Conservation (phyloP, 2,888 invertebrate species). For the Parnassius orleans region DNA sequence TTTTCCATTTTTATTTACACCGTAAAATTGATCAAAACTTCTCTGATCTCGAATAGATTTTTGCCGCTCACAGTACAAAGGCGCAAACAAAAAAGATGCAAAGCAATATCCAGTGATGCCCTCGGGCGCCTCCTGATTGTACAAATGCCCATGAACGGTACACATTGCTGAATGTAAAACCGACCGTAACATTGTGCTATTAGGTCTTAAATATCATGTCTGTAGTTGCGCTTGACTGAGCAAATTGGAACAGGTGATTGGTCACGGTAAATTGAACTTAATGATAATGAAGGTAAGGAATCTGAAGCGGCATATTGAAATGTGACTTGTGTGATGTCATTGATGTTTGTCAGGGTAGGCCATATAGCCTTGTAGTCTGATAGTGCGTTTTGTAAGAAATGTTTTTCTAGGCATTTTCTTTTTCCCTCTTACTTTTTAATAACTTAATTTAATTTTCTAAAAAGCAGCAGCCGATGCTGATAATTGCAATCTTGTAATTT, state of each 20-base stretch:
- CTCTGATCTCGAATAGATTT: constrained; percentile 42
- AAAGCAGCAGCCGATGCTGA: too few relatives aligned
- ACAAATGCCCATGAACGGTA: constrained; percentile 40
- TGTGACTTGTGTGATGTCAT: constrained; percentile 32
- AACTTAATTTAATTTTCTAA: too few relatives aligned
- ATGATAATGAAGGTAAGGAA: constrained; percentile 21
- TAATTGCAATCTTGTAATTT: too few relatives aligned
- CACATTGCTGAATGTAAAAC: constrained; percentile 28
- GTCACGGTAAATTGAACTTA: constrained; percentile 21
- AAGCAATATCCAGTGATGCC: constrained; percentile 57
- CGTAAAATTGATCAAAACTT: constrained; percentile 38
- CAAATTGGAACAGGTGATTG: constrained; percentile 22
- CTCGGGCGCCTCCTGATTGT: constrained; percentile 46
- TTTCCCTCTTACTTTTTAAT: too few relatives aligned
- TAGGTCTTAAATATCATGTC: constrained; percentile 3
- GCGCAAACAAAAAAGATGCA: constrained; percentile 51
- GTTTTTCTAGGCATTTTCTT: constrained; percentile 2
- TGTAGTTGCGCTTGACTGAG: neutral
- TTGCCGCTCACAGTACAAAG: constrained; percentile 46
- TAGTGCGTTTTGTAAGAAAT: constrained; percentile 11
- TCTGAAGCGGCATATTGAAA: constrained; percentile 13
- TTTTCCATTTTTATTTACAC: constrained; percentile 23
- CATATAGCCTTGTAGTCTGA: constrained; percentile 24
- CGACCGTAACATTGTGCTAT: constrained; percentile 23
- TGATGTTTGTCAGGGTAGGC: constrained; percentile 34